These are phyloP conservation scores for Metopolophium dirhodum DNA, from an alignment of 1,140 invertebrate species.

Conservation along the genomic window DNA sequence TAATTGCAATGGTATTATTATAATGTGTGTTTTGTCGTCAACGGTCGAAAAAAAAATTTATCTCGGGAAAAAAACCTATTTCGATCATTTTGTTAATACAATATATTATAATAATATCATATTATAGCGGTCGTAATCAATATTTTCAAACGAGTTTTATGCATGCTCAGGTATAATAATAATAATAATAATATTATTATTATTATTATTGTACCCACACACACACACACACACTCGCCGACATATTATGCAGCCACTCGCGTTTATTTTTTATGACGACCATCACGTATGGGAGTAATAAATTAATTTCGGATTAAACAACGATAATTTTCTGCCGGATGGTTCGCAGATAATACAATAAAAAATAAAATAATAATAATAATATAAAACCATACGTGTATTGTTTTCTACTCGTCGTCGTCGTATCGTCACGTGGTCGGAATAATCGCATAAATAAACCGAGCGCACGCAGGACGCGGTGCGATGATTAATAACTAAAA, in stretches of 20 bases:
- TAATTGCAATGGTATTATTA: background rate
- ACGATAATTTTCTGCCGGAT: background rate
- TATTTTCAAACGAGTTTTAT: background rate
- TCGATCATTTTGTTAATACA: background rate
- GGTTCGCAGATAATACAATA: background rate
- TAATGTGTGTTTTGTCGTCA: background rate
- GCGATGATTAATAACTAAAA: constrained; percentile 3
- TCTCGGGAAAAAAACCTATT: background rate
- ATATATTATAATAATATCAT: background rate
- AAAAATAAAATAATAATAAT: background rate
- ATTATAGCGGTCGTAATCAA: background rate
- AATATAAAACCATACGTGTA: background rate
- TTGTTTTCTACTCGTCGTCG: background rate
- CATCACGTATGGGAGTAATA: background rate
- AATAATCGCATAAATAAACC: background rate
- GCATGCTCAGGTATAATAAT: background rate
- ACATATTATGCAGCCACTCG: background rate
- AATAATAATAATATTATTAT: background rate
- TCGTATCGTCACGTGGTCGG: background rate
- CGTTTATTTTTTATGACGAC: background rate
- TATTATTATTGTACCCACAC: background rate
- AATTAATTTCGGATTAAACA: constrained; percentile 15
- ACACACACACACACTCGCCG: no score
- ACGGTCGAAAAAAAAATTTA: background rate
- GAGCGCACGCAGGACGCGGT: background rate